Conservation (phyloP, 2,113 vertebrate species). For the Mus pahari region DNA sequence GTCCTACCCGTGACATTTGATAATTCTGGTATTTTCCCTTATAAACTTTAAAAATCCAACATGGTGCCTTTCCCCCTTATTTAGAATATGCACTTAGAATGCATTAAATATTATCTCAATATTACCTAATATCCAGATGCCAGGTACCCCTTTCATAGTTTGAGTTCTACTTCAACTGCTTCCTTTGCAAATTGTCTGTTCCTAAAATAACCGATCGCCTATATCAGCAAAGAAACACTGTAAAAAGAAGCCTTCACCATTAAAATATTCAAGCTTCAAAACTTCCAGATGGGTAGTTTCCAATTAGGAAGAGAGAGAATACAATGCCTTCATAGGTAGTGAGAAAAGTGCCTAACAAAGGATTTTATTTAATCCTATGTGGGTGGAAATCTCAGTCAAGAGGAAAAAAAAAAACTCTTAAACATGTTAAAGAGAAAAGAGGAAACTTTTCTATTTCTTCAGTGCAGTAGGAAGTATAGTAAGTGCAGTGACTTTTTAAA, state of each 20-base stretch:
- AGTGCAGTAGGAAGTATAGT: neutral
- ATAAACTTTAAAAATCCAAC: constrained; percentile 25
- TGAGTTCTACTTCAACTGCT: constrained; percentile 18
- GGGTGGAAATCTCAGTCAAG: constrained; percentile 65
- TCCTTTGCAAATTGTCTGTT: constrained; percentile 64
- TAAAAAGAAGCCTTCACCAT: constrained; percentile 17
- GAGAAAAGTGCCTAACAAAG: constrained; percentile 57
- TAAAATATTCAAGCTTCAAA: constrained; percentile 65
- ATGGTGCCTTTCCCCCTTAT: constrained; percentile 8
- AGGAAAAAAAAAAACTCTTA: constrained; percentile 23
- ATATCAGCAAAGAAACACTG: constrained; percentile 47
- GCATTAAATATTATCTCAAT: constrained; percentile 16
- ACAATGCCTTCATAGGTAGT: constrained; percentile 52
- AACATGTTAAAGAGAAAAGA: constrained; percentile 56
- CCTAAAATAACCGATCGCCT: constrained; percentile 36
- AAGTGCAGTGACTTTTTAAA: constrained; percentile 42
- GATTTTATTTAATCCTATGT: constrained; percentile 65
- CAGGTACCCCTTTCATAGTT: constrained; percentile 40
- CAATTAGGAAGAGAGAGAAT: constrained; percentile 55
- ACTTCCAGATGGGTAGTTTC: constrained; percentile 64
- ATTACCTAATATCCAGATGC: neutral
- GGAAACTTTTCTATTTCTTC: neutral
- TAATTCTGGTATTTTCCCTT: constrained; percentile 24
- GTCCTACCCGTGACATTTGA: neutral
- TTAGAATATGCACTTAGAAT: constrained; percentile 2